A percentile compares a stretch with the other conserved stretches of the same genome.
These are phyloP conservation scores for Teleopsis dalmanni DNA, from an alignment of 1,140 invertebrate genomes.

Conservation along the genomic window DNA sequence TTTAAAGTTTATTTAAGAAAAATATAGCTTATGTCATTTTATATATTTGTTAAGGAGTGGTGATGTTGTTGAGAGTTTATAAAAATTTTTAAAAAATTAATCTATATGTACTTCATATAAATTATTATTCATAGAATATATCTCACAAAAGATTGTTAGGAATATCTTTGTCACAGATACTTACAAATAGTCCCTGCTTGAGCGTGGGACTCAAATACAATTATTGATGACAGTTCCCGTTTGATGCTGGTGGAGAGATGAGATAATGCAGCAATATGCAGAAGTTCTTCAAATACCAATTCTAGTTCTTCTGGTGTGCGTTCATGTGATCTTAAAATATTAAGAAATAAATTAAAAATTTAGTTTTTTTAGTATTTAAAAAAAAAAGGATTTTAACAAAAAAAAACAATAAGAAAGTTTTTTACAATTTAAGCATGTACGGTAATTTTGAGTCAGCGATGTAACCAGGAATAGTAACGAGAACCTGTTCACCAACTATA, in stretches of 20 bases:
- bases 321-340: conserved; percentile 56
- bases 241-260: conserved; percentile 80
- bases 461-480: too few species aligned
- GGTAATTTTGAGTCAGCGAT: too few species aligned
- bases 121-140: too few species aligned
- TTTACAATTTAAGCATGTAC: too few species aligned
- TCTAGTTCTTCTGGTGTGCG: conserved; percentile 73
- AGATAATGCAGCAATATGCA: conserved; percentile 73
- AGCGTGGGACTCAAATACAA: conserved; percentile 77
- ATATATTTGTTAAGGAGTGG: too few species aligned
- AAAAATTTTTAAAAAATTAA: neutral
- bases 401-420: neutral
- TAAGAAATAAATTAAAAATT: neutral
- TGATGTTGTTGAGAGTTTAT: too few species aligned
- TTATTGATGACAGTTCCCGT: conserved; percentile 68
- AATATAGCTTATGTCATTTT: too few species aligned
- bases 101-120: neutral
- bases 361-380: neutral
- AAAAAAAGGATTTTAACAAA: too few species aligned
- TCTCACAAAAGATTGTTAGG: too few species aligned
- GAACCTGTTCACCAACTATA: too few species aligned
- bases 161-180: too few species aligned
- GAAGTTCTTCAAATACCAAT: conserved; percentile 76
- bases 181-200: conserved; percentile 69
- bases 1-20: too few species aligned